Base-by-base conservation (phyloP, 2,888 invertebrate genomes). In the Drosophila ustulata region DNA sequence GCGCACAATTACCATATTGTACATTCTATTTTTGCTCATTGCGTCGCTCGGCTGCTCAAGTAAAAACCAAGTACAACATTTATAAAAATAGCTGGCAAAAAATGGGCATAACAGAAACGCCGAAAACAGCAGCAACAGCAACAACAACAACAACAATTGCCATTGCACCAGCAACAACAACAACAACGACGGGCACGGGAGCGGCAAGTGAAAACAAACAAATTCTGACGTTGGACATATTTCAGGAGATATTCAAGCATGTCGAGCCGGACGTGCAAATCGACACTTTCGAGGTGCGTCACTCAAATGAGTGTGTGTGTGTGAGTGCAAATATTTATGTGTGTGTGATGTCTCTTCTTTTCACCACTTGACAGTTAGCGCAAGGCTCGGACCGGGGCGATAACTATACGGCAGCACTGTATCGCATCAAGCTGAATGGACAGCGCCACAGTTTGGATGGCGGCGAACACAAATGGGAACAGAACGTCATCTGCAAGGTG, bases 341-440 rank as follows among this genome's bases (percentile, higher is more conserved):
- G 8, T 23, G n/a, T 28, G 43, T 50, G 13, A 32, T 6, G 53
- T 72, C 28, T 34, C 2, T 18, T 18, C 8, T 32, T 18, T 51
- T 3, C 7, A 8, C 46, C 39, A 2, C 37, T n/a, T 43, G n/a
- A 47, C 58, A 96, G 94, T 94, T 95, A 68, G 94, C 94, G 13
- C 95, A 94, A 3, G 96, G 95, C n/a, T 95, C 96, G 0, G 95
- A 95, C 64, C 93, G 95, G 56, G 96, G 96, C 0, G 96, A 96
- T 85, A 96, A 96, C 90, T 96, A 96, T 87, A 96, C 95, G 0
- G 95, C 96, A 7, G 95, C 95, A 93, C 93, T 96, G 6, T 96
- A 95, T 91, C 93, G 96, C 11, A 93, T 95, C 62, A 93, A 93
- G 0, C 91, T 95, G 3, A 94, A 93, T 77, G 96, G 96, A 34